These are phyloP conservation scores for Hemaris fuciformis DNA, from an alignment of 2,888 invertebrate genomes.

Conservation along the genomic window DNA sequence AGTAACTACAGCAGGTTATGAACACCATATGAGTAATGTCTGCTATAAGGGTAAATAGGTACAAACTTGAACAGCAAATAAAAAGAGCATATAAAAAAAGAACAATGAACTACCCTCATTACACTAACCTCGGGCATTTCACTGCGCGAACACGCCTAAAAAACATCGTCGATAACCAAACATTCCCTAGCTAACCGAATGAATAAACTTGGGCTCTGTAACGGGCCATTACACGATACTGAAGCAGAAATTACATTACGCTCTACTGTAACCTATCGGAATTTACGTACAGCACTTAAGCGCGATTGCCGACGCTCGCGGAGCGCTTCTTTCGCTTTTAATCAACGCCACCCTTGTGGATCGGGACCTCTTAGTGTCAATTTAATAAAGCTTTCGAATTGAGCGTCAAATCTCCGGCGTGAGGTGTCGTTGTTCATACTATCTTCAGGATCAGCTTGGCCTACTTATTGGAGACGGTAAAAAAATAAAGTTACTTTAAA, in stretches of 20 bases:
- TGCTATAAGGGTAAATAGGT: too few species aligned
- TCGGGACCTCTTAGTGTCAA: slow-evolving; percentile 52
- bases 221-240: slow-evolving; percentile 56
- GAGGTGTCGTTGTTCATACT: neutral
- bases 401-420: slow-evolving; percentile 36
- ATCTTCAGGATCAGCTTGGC: neutral
- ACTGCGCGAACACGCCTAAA: neutral
- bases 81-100: neutral
- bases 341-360: slow-evolving; percentile 48
- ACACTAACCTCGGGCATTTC: neutral
- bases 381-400: slow-evolving; percentile 56
- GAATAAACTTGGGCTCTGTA: slow-evolving; percentile 56
- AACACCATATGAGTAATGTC: too few species aligned
- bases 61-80: too few species aligned
- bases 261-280: slow-evolving; percentile 51
- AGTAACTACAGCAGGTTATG: too few species aligned
- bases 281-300: slow-evolving; percentile 48
- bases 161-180: neutral
- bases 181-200: slow-evolving; percentile 34
- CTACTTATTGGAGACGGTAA: neutral
- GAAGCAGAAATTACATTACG: slow-evolving; percentile 55
- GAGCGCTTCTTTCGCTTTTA: slow-evolving; percentile 46
- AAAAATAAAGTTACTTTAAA: too few species aligned
- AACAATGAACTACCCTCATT: neutral
- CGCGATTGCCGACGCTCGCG: slow-evolving; percentile 35